Conservation (phyloP, 2,113 vertebrate species). For the Phaethon lepturus region DNA sequence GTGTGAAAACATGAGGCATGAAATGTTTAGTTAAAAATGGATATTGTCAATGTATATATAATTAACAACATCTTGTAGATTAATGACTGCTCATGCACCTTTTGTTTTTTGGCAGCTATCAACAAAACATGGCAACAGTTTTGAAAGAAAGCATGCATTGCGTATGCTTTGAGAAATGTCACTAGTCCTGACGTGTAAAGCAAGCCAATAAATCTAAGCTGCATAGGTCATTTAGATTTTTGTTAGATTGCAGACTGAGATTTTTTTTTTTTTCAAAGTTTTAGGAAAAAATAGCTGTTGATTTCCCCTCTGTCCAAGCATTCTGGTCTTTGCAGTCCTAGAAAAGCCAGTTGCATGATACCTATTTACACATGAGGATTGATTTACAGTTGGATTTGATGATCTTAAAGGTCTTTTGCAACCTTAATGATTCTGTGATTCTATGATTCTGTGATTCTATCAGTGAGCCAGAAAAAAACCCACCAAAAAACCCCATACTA, state of each 20-base stretch:
- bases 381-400: too few species aligned
- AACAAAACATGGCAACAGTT: not conserved
- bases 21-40: not conserved
- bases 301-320: constrained; percentile 26
- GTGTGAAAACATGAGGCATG: not conserved
- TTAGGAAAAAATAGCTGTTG: constrained; percentile 26
- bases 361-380: not conserved
- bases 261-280: not conserved
- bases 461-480: not conserved
- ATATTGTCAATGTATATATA: not conserved
- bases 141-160: not conserved
- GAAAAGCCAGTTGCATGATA: not conserved
- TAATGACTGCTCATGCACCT: not conserved
- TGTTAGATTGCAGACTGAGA: constrained; percentile 31
- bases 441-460: not conserved
- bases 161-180: constrained; percentile 17
- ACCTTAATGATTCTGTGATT: too few species aligned
- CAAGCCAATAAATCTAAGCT: constrained; percentile 38
- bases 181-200: not conserved
- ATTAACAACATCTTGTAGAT: not conserved
- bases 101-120: not conserved
- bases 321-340: not conserved
- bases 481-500: not conserved
- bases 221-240: constrained; percentile 37
- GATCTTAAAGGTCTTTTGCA: too few species aligned